Evolutionary conservation across 2,113 vertebrate genomes (phyloP), one percentile per base, ranked within the genome.

Genomic region (Ariopsis seemanni): DNA sequence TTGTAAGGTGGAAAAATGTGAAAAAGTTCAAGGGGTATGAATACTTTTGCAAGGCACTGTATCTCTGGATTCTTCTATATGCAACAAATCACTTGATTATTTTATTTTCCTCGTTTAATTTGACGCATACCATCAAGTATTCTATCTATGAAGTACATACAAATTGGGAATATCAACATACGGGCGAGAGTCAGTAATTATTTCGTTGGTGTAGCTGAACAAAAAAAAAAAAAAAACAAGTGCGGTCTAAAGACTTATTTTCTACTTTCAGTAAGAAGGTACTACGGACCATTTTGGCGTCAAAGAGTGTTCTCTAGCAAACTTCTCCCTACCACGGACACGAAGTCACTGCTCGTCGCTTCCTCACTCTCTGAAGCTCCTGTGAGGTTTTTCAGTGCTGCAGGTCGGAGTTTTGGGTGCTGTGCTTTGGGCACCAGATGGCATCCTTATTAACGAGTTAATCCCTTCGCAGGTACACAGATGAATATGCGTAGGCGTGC

Each of bases 381-480:
- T 53, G 55, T 58, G 55, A 58, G 50, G 60, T 7, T 50, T 62
- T 25, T 82, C 4, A 62, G 22, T 83, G 53, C 62, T 60, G 34
- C 27, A 55, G 72, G 71, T 62, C 48, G 25, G 69, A 34, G 50
- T 48, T 57, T 80, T 57, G 30, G 67, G 34, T 55, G 65, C 83
- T 27, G 25, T 85, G 34, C 83, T 90, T 91, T 85, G 88, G 90
- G 87, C n/a, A 93, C 90, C 94, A 95, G 94, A 94, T 94, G 94
- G 93, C 92, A 85, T 91, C 88, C 82, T 90, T 89, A 93, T 89
- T 85, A 78, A 87, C 88, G 62, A 67, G 87, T 89, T 92, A 91
- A 91, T 88, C 84, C 87, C 86, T 89, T 90, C 12, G 83, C 84
- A 95, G 93, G 92, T 92, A 92, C 87, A 67, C 90, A 89, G 88